Evolutionary conservation across 2,113 vertebrate genomes (phyloP).

Genomic region (Cervus canadensis): DNA sequence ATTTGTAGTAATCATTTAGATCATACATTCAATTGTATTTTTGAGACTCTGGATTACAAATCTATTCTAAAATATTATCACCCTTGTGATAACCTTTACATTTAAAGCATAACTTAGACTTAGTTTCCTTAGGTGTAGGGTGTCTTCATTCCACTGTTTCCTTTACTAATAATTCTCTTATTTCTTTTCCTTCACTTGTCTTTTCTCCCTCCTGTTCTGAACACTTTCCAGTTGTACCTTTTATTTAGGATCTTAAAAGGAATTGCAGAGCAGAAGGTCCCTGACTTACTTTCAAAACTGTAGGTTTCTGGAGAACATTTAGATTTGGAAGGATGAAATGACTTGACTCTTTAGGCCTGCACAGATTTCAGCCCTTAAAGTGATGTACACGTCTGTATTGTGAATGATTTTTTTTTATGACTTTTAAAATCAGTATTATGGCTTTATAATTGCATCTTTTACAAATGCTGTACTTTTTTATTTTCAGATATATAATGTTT

Average conservation of each 20-base stretch:
- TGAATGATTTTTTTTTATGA: constrained; percentile 14
- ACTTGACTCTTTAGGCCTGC: background rate
- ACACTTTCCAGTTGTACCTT: background rate
- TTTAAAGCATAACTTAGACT: background rate
- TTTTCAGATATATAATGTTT: constrained; percentile 2
- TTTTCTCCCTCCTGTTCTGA: background rate
- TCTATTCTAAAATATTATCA: constrained; percentile 7
- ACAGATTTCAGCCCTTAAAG: background rate
- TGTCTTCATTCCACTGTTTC: background rate
- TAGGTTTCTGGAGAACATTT: background rate
- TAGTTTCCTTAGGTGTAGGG: background rate
- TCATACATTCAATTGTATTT: background rate
- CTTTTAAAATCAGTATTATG: constrained; percentile 22
- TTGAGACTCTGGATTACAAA: background rate
- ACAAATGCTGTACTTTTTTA: constrained; percentile 7
- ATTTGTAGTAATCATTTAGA: constrained; percentile 17
- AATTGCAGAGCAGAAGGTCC: background rate
- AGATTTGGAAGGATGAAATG: background rate
- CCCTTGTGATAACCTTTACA: background rate
- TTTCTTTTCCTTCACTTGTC: background rate
- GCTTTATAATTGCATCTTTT: background rate
- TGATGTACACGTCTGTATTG: background rate
- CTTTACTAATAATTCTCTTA: constrained; percentile 31
- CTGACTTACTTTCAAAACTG: background rate
- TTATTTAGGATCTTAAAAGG: constrained; percentile 10